Evolutionary conservation across 2,113 vertebrate species (phyloP).

Genomic region (Ursus arctos): DNA sequence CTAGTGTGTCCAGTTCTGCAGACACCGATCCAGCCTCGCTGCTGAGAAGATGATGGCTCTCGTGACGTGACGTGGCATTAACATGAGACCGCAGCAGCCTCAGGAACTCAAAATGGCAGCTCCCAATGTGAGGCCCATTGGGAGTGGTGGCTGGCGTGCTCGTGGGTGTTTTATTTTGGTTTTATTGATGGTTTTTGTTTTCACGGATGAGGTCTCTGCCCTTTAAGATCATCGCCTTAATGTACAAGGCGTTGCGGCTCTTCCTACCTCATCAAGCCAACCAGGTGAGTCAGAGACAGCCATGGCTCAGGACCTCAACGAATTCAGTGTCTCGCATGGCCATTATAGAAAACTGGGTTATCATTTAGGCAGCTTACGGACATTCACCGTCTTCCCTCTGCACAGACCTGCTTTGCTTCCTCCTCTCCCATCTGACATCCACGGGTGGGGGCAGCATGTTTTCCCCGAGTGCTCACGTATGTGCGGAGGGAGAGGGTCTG

Average conservation of each 20-base stretch:
- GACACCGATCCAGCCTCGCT: neutral
- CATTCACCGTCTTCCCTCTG: neutral
- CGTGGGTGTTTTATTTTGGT: neutral
- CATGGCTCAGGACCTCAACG: neutral
- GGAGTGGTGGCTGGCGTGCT: neutral
- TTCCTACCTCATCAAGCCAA: neutral
- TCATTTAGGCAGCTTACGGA: neutral
- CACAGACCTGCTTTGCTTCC: neutral
- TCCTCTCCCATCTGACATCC: neutral
- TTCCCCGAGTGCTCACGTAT: neutral
- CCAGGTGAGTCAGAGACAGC: no score
- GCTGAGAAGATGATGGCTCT: neutral
- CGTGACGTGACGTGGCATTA: no score
- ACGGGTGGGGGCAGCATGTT: neutral
- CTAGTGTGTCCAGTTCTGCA: neutral
- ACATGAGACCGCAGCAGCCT: neutral
- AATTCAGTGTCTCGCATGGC: neutral
- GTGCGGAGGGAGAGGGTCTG: fast-evolving
- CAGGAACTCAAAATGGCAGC: neutral
- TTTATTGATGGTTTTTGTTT: neutral
- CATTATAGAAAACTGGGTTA: neutral
- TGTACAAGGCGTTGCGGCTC: neutral
- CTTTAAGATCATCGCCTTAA: neutral
- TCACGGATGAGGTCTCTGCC: neutral
- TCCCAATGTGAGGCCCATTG: neutral